Conservation (phyloP, 1,140 invertebrate species). For the Stegodyphus dumicola region DNA sequence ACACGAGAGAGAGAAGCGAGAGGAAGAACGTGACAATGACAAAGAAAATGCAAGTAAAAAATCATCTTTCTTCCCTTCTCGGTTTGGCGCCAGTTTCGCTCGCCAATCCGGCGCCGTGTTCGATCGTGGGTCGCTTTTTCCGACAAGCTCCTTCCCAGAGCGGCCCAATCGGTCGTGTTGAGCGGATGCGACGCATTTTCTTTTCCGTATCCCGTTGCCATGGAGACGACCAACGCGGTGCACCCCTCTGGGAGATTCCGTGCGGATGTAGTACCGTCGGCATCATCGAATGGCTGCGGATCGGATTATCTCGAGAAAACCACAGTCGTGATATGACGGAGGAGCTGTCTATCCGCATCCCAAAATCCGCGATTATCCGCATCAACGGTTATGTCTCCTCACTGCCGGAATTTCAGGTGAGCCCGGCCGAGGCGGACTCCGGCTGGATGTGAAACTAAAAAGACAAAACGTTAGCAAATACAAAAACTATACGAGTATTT, state of each 20-base stretch:
- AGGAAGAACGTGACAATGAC: conserved; percentile 10
- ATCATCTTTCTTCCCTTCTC: neutral
- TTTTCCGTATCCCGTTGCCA: conserved; percentile 26
- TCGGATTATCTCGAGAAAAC: neutral
- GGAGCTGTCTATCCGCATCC: neutral
- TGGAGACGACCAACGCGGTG: conserved; percentile 56
- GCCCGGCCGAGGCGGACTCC: conserved; percentile 12
- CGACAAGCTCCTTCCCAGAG: conserved; percentile 7
- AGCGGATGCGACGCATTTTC: conserved; percentile 23
- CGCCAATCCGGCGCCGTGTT: conserved; percentile 49
- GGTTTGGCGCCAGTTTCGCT: conserved; percentile 15
- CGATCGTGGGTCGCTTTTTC: conserved; percentile 15
- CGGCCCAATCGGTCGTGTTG: conserved; percentile 50
- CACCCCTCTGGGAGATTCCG: conserved; percentile 50
- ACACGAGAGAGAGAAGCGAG: neutral
- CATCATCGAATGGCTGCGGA: neutral
- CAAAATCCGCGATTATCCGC: conserved; percentile 26
- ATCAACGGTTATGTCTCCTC: neutral
- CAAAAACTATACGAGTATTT: no score
- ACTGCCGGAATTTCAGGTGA: conserved; percentile 35
- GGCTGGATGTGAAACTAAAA: neutral
- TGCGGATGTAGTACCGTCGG: conserved; percentile 18
- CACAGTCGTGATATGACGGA: neutral
- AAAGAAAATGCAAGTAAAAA: neutral
- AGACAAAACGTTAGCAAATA: no score